Evolutionary conservation across 2,888 invertebrate genomes (phyloP), one percentile per base, ranked within the genome.

Genomic region (Cryptocephalus primarius): DNA sequence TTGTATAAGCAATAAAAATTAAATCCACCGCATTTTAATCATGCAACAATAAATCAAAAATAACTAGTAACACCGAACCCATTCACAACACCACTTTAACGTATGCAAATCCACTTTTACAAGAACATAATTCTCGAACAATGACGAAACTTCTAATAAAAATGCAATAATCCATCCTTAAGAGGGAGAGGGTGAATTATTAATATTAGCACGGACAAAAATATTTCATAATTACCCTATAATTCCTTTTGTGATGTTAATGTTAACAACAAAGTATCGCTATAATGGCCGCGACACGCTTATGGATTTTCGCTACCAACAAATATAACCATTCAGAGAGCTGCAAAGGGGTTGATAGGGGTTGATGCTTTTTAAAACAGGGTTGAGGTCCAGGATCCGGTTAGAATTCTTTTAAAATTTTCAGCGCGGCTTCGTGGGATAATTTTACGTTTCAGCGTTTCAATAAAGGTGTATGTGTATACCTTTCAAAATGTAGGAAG

Each of bases 141-240:
- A 42, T 42, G 32, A 47, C 45, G 49, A 46, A 49, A 48, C 34
- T 48, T 45, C 47, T 52, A 49, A 53, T 51, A 48, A 42, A 36
- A 11, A 12, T 42, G 13, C 42, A 22, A 22, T 32, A 42, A 42
- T 42, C 42, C 31, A 13, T 33, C 42, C 42, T 32, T 31, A 32
- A 42, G 10, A 9, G 32, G 31, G 42, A 22, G 22, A 22, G 22
- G 22, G 58, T 57, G 60, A 59, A 60, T 58, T 60, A 60, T 59
- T 58, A 52, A 50, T 49, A 62, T 63, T 62, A 61, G 60, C 63
- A 62, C 45, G 46, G 49, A 58, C 61, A 62, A 62, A 55, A 59
- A 58, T 50, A 64, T 66, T 66, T 63, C 62, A 65, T 67, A 67
- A 67, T 67, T 67, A 67, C 63, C 63, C 62, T 61, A 64, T 67